These are phyloP conservation scores for Clostera curtula DNA, from an alignment of 2,888 invertebrate species.

Conservation along the genomic window DNA sequence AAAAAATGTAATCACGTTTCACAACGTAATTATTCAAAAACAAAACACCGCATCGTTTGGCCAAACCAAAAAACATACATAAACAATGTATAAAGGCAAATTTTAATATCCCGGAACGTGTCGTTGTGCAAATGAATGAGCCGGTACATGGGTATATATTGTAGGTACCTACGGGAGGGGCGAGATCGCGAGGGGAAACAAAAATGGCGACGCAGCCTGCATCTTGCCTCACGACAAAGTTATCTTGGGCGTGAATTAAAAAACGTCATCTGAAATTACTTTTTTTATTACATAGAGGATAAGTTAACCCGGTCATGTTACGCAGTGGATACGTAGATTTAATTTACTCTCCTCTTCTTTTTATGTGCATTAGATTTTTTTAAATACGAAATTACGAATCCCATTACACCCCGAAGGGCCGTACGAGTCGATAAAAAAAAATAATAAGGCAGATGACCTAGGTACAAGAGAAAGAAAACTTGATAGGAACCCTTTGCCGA, in stretches of 20 bases:
- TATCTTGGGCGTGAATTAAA: slow-evolving; percentile 18
- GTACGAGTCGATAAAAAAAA: no score
- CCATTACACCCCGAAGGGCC: no score
- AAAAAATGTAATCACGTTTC: no score
- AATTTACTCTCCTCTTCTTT: no score
- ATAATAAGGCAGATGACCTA: no score
- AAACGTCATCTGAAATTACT: slow-evolving; percentile 9
- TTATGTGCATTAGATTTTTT: no score
- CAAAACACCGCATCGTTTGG: background rate
- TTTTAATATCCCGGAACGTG: slow-evolving; percentile 2
- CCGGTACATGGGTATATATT: slow-evolving; percentile 14
- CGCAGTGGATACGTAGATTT: no score
- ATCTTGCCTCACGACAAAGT: slow-evolving; percentile 26
- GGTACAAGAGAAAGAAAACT: no score
- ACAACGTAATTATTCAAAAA: background rate
- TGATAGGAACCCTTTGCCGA: no score
- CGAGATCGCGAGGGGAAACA: slow-evolving; percentile 50
- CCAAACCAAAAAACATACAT: slow-evolving; percentile 2
- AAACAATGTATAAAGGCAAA: slow-evolving; percentile 2
- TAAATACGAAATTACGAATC: no score
- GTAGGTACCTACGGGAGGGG: slow-evolving; percentile 21
- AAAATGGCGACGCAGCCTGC: slow-evolving; percentile 60
- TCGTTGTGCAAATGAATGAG: slow-evolving; percentile 4
- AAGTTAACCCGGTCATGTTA: background rate
- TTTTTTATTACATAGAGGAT: slow-evolving; percentile 4